phyloP scores from a whole-genome alignment of 2,797 vertebrate genomes.

The Acrossocheilus fasciatus region DNA sequence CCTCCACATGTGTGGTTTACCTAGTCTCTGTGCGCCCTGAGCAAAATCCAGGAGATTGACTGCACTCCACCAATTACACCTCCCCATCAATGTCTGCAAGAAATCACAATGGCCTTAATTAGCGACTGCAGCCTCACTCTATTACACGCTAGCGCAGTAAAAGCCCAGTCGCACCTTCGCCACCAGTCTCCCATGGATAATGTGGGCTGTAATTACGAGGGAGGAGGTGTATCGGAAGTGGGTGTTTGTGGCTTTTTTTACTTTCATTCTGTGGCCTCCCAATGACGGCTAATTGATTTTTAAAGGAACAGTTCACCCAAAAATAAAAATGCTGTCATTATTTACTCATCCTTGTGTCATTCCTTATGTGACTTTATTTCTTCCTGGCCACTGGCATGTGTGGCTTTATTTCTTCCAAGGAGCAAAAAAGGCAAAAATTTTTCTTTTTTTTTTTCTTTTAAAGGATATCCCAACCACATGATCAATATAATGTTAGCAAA shows the following conservation, averaged over 20 bases:
- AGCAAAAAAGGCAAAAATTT: not conserved
- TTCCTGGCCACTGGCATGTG: not conserved
- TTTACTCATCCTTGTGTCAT: not conserved
- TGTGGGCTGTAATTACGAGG: slow-evolving; percentile 29
- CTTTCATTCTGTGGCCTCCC: slow-evolving; percentile 33
- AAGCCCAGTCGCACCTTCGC: slow-evolving; percentile 28
- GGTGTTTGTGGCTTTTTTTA: slow-evolving; percentile 38
- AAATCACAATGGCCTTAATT: slow-evolving; percentile 64
- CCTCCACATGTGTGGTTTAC: slow-evolving; percentile 52
- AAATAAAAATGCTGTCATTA: not conserved
- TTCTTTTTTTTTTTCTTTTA: too few species aligned
- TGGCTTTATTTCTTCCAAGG: not conserved
- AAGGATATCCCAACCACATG: too few species aligned
- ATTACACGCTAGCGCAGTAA: slow-evolving; percentile 51
- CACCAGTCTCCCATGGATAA: slow-evolving; percentile 27
- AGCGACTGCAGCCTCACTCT: slow-evolving; percentile 53
- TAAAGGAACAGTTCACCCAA: slow-evolving; percentile 12
- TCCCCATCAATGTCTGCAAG: slow-evolving; percentile 57
- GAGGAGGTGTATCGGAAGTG: slow-evolving; percentile 4
- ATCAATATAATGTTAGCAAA: not conserved
- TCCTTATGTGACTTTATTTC: not conserved
- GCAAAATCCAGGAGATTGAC: slow-evolving; percentile 60
- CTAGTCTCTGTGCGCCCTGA: slow-evolving; percentile 51
- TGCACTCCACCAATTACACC: slow-evolving; percentile 60
- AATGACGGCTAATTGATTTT: slow-evolving; percentile 19